Percentiles rank a stretch among this genome's conserved stretches.
phyloP scores from a whole-genome alignment of 2,888 invertebrate genomes.

The Dasypogon diadema region DNA sequence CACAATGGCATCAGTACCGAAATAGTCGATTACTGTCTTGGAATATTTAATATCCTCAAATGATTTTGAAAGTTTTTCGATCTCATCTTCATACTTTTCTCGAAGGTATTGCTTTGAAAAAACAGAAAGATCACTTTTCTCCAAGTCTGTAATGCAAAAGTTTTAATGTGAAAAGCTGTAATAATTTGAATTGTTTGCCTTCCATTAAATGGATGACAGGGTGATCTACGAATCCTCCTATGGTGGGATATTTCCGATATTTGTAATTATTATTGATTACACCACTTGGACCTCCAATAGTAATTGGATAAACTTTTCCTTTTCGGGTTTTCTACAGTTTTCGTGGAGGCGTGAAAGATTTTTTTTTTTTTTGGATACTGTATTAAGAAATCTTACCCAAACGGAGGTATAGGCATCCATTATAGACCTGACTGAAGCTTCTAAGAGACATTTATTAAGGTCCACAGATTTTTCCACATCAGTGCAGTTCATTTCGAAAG shows the following conservation, averaged over 20 bases:
- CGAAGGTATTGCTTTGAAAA: background rate
- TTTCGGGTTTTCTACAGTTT: background rate
- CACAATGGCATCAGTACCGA: background rate
- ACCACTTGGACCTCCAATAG: slow-evolving; percentile 42
- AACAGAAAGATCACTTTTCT: background rate
- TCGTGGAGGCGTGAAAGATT: background rate
- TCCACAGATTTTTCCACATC: background rate
- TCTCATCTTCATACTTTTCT: background rate
- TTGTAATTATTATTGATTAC: slow-evolving; percentile 43
- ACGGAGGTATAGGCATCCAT: slow-evolving; percentile 57
- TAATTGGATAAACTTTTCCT: background rate
- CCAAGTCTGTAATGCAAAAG: too few relatives aligned
- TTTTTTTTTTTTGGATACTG: background rate
- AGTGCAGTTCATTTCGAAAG: background rate
- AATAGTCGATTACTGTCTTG: background rate
- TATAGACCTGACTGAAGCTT: background rate
- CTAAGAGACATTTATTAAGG: background rate
- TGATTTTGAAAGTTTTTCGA: background rate
- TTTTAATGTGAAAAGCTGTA: too few relatives aligned
- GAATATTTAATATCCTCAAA: background rate
- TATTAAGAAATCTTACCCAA: background rate
- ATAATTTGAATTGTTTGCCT: background rate
- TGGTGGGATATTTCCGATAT: slow-evolving; percentile 49
- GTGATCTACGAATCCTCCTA: slow-evolving; percentile 49
- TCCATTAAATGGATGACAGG: slow-evolving; percentile 33